Base-by-base conservation (phyloP, 2,888 invertebrate species). In the Apamea epomidion region DNA sequence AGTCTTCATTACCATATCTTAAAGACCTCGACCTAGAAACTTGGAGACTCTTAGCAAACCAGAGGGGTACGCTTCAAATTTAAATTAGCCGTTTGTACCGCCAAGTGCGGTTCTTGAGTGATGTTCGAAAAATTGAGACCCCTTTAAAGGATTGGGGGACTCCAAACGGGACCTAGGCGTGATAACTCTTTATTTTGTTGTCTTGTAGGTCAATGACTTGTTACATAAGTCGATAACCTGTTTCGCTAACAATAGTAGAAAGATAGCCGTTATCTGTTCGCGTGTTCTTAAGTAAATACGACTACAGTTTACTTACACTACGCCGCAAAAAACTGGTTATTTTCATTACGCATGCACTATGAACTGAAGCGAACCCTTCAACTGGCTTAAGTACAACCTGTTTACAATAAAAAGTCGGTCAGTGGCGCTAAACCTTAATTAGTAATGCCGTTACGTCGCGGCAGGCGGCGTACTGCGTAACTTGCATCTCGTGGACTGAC, bases 1-100 rank as follows among this genome's bases (percentile, higher is more conserved):
- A 84, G 77, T 79, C 75, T 84, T 87, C 86, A 91, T 91, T 91
- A 89, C 83, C 92, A 91, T 91, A 91, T 90, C 88, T 90, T 87
- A 84, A 77, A 85, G 87, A 90, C 89, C 87, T 86, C 90, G 85
- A 88, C 87, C 88, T 85, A 84, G 82, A 87, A 87, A 85, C 83
- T 88, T 85, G 83, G 82, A 84, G 86, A 81, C 84, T 84, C 83
- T 78, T 76, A 82, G 87, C 79, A 81, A 81, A 80, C 79, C 78
- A 72, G 80, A 77, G 86, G 78, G 71, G 73, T 32, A 65, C 84
- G 82, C 84, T 90, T 85, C 81, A 83, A 82, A 87, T 90, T 89
- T 89, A 87, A 89, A 90, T 89, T 89, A 89, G 87, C 87, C 84
- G 78, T 75, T 83, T 83, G 83, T 75, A 62, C 69, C 67, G 72